Base-by-base conservation (phyloP, 2,113 vertebrate genomes). In the Nymphicus hollandicus region DNA sequence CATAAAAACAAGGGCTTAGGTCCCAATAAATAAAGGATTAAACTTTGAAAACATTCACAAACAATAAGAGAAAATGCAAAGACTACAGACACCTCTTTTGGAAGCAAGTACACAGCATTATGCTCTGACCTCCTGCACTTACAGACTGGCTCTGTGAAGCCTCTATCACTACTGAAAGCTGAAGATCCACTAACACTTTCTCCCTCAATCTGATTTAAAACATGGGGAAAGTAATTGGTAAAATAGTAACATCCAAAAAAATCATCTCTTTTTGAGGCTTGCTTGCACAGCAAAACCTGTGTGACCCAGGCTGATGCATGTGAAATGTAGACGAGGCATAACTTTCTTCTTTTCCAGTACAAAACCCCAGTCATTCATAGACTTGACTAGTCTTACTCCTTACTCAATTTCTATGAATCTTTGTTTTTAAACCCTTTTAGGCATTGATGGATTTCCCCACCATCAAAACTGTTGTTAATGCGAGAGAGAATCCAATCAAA, bases 161-260 rank as follows among this genome's bases (percentile, higher is more conserved):
- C 35, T 76, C 52, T 64, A 4, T 6, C 3, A 1, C 33, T 23
- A 58, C 1, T 55, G 35, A 52, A 27, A 72, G 6, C 22, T 71
- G 14, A 64, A 35, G 19, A 35, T 52, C 49, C 33, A 17, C 0
- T 58, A 1, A 35, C 39, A 47, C 6, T 71, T 91, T 53, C 19
- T 86, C 14, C 7, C 10, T 61, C 41, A 9, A 8, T 24, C 39
- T 55, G 25, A 35, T 11, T 46, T 16, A 63, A 81, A 86, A 65
- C 0, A 1, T 6, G 6, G 3, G 7, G 6, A 43, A 90, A 31
- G 20, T 28, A 56, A 6, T 3, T 12, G 25, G 52, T 50, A 43
- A 86, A 66, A 84, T 24, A 44, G 23, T 8, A 33, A 41, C 33
- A 44, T 10, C 29, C 52, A 50, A 83, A 91, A 31, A 17, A 80